Evolutionary conservation across 2,888 invertebrate genomes (phyloP), one percentile per base, ranked within the genome.

Genomic region (Andrena marginata): DNA sequence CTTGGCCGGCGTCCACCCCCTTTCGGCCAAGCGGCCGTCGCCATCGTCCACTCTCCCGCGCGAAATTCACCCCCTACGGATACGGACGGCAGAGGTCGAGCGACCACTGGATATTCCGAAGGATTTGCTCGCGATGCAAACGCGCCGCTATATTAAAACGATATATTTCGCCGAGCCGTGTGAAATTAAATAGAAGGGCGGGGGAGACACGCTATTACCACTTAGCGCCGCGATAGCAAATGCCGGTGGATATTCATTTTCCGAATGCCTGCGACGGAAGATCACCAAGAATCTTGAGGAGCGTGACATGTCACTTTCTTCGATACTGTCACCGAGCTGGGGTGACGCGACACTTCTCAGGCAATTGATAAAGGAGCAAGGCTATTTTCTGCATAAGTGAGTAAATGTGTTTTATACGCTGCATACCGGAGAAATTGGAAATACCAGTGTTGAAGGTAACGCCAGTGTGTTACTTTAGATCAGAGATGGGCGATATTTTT

Each of bases 351-450:
- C 78, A 48, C 16, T 74, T 76, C 51, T 29, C 16, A 1, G 23
- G 35, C 33, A 59, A 64, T 20, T 26, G 63, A 29, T 49, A 73
- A 13, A 10, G 29, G 23, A 13, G 82, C 85, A 78, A 91, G 88
- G 84, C 87, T 87, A 92, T 92, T 92, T 92, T 92, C 91, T 90
- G 91, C 91, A 87, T 87, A 92, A 90, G 82, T 86, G 92, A 88
- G 83, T 86, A 78, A 85, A 84, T 78, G 85, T 77, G 65, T 33
- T 68, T 80, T 65, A 33, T 59, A 72, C 65, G 35, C 23, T 33
- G 87, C 89, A 90, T 91, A 87, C 89, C 88, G 86, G 87, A 86
- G 89, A 90, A 90, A 89, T 91, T 91, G 89, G 87, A 87, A 90
- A 90, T 82, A 89, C 83, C 88, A 85, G 80, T 83, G 84, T 2